phyloP scores from a whole-genome alignment of 2,888 invertebrate genomes.

The Gari tellinella region DNA sequence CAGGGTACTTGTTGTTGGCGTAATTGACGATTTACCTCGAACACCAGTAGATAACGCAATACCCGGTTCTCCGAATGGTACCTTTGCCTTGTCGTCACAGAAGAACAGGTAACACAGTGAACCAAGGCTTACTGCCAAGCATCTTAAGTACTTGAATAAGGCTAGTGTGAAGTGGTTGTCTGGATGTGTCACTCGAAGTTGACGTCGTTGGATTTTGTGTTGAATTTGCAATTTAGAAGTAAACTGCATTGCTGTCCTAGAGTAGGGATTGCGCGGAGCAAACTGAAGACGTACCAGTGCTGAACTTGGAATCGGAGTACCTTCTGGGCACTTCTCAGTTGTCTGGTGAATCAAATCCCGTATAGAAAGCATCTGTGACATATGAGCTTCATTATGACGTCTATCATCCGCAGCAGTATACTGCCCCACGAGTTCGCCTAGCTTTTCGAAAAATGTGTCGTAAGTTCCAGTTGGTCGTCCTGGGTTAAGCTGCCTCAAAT shows the following conservation, averaged over 20 bases:
- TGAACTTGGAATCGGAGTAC: constrained; percentile 50
- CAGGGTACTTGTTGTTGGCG: constrained; percentile 17
- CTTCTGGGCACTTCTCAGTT: constrained; percentile 39
- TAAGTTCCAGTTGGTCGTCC: background rate
- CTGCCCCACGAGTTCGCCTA: constrained; percentile 26
- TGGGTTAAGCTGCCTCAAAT: too few species aligned
- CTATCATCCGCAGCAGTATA: constrained; percentile 52
- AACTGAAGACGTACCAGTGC: constrained; percentile 55
- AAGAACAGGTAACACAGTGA: background rate
- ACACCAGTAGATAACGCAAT: constrained; percentile 33
- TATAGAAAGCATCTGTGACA: constrained; percentile 42
- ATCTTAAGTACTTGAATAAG: constrained; percentile 51
- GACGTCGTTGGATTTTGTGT: constrained; percentile 57
- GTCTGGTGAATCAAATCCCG: too few species aligned
- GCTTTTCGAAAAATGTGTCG: constrained; percentile 38
- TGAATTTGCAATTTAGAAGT: constrained; percentile 45
- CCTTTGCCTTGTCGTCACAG: constrained; percentile 50
- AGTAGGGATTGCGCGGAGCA: constrained; percentile 51
- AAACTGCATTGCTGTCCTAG: constrained; percentile 38
- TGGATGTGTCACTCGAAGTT: constrained; percentile 37
- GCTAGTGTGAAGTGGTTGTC: constrained; percentile 54
- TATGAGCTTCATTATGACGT: constrained; percentile 36
- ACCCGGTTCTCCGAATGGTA: constrained; percentile 38
- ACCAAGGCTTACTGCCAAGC: constrained; percentile 24
- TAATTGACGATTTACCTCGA: constrained; percentile 25